Percentiles rank a stretch among this genome's conserved stretches.
Evolutionary conservation across 1,140 invertebrate species (phyloP).

Genomic region (Drosophila serrata): DNA sequence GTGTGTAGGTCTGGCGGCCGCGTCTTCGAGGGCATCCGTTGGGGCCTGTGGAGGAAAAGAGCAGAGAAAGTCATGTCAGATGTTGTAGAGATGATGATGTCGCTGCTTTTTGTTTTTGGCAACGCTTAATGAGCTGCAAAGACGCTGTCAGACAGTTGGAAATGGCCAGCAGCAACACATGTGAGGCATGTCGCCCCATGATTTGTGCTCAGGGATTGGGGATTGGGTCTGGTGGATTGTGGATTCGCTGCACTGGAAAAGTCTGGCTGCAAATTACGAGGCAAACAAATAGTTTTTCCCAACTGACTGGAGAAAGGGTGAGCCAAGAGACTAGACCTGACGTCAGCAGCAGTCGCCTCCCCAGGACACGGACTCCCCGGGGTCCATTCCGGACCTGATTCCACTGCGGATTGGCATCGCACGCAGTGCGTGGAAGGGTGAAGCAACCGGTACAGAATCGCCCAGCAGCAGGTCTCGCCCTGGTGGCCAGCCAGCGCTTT

Average conservation of each 20-base stretch:
- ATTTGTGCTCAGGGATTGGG: conserved; percentile 54
- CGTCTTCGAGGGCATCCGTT: conserved; percentile 97
- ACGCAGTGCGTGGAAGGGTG: conserved; percentile 70
- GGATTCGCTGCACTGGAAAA: conserved; percentile 45
- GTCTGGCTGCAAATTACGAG: conserved; percentile 54
- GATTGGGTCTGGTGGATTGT: conserved; percentile 15
- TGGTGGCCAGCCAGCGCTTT: conserved; percentile 42
- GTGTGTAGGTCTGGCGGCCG: conserved; percentile 98
- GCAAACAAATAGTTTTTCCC: conserved; percentile 61
- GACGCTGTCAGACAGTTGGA: conserved; percentile 49
- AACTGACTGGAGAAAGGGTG: conserved; percentile 17
- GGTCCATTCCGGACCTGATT: conserved; percentile 64
- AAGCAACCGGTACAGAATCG: conserved; percentile 56
- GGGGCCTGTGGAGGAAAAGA: conserved; percentile 90
- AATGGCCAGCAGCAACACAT: conserved; percentile 59
- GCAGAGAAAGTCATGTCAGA: conserved; percentile 62
- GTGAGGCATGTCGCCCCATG: conserved; percentile 53
- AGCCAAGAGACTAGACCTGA: conserved; percentile 44
- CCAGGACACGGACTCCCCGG: conserved; percentile 71
- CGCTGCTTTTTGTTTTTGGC: conserved; percentile 34
- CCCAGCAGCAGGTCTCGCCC: conserved; percentile 62
- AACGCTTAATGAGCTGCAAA: conserved; percentile 76
- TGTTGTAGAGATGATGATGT: conserved; percentile 26
- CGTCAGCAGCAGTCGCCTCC: conserved; percentile 60
- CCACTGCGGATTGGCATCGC: conserved; percentile 52